Evolutionary conservation across 2,797 vertebrate genomes (phyloP).

Genomic region (Gobio occitaniae): DNA sequence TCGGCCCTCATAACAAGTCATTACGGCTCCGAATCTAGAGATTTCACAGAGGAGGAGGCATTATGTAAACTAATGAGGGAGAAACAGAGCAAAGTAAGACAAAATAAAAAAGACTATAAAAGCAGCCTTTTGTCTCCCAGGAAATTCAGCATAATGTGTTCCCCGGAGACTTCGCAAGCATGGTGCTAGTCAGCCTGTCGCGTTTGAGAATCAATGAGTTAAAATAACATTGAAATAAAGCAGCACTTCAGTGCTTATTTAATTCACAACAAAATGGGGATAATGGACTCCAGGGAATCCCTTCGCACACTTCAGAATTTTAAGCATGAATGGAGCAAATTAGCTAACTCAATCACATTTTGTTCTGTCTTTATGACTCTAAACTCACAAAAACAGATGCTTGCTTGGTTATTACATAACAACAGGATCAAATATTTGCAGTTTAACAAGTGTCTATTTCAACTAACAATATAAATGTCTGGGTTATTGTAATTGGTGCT

Average conservation of each 20-base stretch:
- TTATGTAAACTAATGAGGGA: slow-evolving; percentile 59
- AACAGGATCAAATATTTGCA: background rate
- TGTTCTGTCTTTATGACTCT: slow-evolving; percentile 68
- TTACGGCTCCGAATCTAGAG: slow-evolving; percentile 45
- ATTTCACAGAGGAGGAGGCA: slow-evolving; percentile 47
- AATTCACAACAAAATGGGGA: slow-evolving; percentile 87
- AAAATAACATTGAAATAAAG: slow-evolving; percentile 82
- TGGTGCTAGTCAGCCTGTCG: slow-evolving; percentile 71
- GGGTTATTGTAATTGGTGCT: background rate
- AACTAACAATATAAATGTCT: background rate
- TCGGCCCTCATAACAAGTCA: slow-evolving; percentile 37
- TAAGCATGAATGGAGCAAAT: slow-evolving; percentile 82
- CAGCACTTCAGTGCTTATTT: slow-evolving; percentile 85
- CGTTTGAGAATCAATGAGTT: slow-evolving; percentile 78
- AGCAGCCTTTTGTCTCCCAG: slow-evolving; percentile 54
- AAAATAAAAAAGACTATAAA: slow-evolving; percentile 55
- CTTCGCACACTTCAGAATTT: slow-evolving; percentile 76
- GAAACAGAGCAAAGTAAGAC: slow-evolving; percentile 52
- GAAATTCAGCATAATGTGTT: slow-evolving; percentile 64
- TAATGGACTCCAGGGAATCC: slow-evolving; percentile 84
- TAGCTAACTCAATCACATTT: slow-evolving; percentile 79
- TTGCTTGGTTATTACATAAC: slow-evolving; percentile 32
- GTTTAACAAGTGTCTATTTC: background rate
- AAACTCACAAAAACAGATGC: slow-evolving; percentile 52
- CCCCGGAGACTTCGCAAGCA: slow-evolving; percentile 70